Percentiles rank a stretch among this genome's conserved stretches.
Conservation (phyloP, 2,113 vertebrate genomes). For the Sclerurus mexicanus region DNA sequence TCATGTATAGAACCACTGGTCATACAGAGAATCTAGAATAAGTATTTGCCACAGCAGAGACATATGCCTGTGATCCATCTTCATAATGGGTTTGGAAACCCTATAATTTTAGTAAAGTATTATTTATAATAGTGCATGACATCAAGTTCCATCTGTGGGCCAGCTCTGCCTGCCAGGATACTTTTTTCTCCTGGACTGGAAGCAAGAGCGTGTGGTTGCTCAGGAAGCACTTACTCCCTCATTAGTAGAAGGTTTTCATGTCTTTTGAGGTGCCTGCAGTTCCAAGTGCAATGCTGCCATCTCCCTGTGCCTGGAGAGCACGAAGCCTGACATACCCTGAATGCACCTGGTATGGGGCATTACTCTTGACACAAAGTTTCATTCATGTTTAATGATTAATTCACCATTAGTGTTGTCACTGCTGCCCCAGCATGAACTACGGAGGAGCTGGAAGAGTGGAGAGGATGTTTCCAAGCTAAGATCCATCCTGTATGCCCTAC, state of each 20-base stretch:
- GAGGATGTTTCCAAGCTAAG: neutral
- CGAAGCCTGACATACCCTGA: neutral
- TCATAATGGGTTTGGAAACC: neutral
- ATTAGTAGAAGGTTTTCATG: neutral
- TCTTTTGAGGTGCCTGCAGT: neutral
- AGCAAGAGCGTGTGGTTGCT: neutral
- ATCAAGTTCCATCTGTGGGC: neutral
- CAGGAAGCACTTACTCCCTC: neutral
- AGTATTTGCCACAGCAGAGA: neutral
- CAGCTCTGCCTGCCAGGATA: neutral
- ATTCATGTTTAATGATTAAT: too few species aligned
- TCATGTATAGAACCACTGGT: neutral
- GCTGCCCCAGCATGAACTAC: neutral
- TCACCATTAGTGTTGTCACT: neutral
- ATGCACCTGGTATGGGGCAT: neutral
- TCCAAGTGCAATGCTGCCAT: neutral
- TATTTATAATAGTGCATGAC: neutral
- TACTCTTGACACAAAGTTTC: fast-evolving
- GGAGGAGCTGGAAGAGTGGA: neutral
- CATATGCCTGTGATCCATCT: neutral
- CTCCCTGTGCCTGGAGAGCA: neutral
- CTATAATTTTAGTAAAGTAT: neutral
- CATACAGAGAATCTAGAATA: neutral
- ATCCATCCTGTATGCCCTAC: neutral
- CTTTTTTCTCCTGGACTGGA: neutral